Evolutionary conservation across 1,140 invertebrate species (phyloP).

Genomic region (Heliconius melpomene): DNA sequence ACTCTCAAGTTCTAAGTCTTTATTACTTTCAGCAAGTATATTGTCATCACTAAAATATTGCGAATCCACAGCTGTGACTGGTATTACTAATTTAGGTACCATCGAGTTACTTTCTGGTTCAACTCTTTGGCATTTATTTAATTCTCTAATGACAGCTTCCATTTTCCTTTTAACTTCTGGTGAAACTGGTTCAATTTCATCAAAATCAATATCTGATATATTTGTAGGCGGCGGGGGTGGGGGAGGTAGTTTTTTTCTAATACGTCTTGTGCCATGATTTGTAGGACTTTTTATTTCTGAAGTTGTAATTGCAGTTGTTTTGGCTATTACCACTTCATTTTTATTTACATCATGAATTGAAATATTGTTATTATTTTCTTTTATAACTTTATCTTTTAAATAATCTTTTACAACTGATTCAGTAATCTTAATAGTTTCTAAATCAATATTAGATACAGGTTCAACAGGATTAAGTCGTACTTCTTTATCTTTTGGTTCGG

Average conservation of each 20-base stretch:
- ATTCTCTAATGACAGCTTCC: slow-evolving; percentile 82
- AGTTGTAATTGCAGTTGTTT: slow-evolving; percentile 9
- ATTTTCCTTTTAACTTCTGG: slow-evolving; percentile 82
- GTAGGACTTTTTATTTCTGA: slow-evolving; percentile 55
- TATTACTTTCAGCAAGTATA: slow-evolving; percentile 48
- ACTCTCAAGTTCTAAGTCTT: slow-evolving; percentile 45
- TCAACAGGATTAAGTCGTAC: slow-evolving; percentile 45
- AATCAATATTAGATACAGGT: slow-evolving; percentile 44
- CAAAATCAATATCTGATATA: slow-evolving; percentile 38
- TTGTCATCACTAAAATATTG: slow-evolving; percentile 66
- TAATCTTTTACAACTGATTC: slow-evolving; percentile 46
- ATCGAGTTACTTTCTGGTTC: slow-evolving; percentile 63
- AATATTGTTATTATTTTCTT: slow-evolving; percentile 32
- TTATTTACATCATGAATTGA: slow-evolving; percentile 22
- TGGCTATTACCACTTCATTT: slow-evolving; percentile 1
- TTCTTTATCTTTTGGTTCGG: slow-evolving; percentile 62
- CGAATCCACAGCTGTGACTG: slow-evolving; percentile 66
- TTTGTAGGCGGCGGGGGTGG: slow-evolving; percentile 71
- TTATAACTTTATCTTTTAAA: slow-evolving; percentile 32
- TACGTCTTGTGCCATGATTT: slow-evolving; percentile 61
- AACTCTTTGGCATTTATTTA: slow-evolving; percentile 70
- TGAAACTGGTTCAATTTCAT: slow-evolving; percentile 62
- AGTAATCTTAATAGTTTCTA: slow-evolving; percentile 40
- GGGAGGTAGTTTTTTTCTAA: slow-evolving; percentile 73
- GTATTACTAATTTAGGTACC: slow-evolving; percentile 72